Base-by-base conservation (phyloP, 2,888 invertebrate genomes). In the Celastrina argiolus region DNA sequence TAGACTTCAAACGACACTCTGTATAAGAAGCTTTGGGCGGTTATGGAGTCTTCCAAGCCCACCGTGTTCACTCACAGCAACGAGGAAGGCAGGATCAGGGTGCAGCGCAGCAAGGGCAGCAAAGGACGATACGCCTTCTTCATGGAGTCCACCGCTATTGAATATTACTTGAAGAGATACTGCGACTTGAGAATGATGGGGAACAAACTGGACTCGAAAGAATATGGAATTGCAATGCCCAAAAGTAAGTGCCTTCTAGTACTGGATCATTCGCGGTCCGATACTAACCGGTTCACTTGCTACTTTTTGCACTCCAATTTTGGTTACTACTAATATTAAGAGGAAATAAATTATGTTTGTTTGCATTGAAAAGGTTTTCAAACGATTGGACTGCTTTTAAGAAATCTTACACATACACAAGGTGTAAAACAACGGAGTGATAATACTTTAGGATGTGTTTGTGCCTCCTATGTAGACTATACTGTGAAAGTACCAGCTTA, bases 111-210 rank as follows among this genome's bases (percentile, higher is more conserved):
- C 65, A 94, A 94, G 78, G 94, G 95, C 77, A 94, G 93, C 64
- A 94, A 94, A 78, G 94, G 95, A 36, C 94, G 92, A 71, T 99
- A 97, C 83, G 99, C 98, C 2, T 99, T 97, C 81, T 94, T 99
- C 69, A 98, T 99, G 97, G 99, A 99, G 90, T 98, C 98, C 39
- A 96, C 98, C 0, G 95, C 96, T 28, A 95, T 99, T 74, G 98
- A 99, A 82, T 99, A 98, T 85, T 95, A 94, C 74, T 94, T 94
- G 70, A 95, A 97, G 81, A 92, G 95, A 71, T 92, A 96, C 77
- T 98, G 98, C 81, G 94, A 95, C 68, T 92, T 98, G 69, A 95
- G 92, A 69, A 94, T 95, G 91, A 94, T 96, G 39, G 97, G 97
- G 1, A 92, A 94, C 8, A 93, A 94, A 75, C 91, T 98, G 66